These are phyloP conservation scores for Phortica okadai DNA, from an alignment of 2,888 invertebrate genomes.

Conservation along the genomic window DNA sequence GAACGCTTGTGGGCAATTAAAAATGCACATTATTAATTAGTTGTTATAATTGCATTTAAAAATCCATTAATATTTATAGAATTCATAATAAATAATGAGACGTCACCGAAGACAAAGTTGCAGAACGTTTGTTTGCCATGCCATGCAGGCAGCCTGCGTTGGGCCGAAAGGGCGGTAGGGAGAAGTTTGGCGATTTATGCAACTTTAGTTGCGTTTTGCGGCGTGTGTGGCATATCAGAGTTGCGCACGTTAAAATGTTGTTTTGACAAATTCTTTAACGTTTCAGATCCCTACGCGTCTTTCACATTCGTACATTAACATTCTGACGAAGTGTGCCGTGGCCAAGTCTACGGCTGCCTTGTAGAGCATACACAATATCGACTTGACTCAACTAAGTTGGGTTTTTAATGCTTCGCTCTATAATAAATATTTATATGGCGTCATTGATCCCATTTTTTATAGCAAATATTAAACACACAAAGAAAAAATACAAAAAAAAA, in stretches of 20 bases:
- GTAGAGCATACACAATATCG: conserved; percentile 41
- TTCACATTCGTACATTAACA: conserved; percentile 18
- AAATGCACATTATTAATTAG: conserved; percentile 76
- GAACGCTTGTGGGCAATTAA: conserved; percentile 60
- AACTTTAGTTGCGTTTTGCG: conserved; percentile 45
- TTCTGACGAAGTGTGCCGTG: background rate
- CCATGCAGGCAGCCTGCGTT: conserved; percentile 31
- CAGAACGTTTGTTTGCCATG: background rate
- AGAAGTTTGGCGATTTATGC: conserved; percentile 65
- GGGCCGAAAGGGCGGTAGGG: background rate
- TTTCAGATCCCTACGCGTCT: conserved; percentile 28
- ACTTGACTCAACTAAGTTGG: conserved; percentile 41
- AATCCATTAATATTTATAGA: conserved; percentile 76
- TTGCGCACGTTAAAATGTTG: conserved; percentile 55
- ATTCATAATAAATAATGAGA: conserved; percentile 75
- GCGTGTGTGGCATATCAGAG: conserved; percentile 72
- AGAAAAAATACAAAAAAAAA: conserved; percentile 51
- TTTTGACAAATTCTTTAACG: conserved; percentile 70
- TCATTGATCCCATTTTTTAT: conserved; percentile 69
- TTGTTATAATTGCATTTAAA: conserved; percentile 76
- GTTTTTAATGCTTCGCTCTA: conserved; percentile 23
- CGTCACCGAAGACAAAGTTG: conserved; percentile 36
- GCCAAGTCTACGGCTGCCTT: background rate
- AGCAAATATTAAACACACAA: conserved; percentile 66
- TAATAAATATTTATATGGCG: conserved; percentile 67